phyloP scores from a whole-genome alignment of 2,113 vertebrate species.

The Ciconia boyciana region DNA sequence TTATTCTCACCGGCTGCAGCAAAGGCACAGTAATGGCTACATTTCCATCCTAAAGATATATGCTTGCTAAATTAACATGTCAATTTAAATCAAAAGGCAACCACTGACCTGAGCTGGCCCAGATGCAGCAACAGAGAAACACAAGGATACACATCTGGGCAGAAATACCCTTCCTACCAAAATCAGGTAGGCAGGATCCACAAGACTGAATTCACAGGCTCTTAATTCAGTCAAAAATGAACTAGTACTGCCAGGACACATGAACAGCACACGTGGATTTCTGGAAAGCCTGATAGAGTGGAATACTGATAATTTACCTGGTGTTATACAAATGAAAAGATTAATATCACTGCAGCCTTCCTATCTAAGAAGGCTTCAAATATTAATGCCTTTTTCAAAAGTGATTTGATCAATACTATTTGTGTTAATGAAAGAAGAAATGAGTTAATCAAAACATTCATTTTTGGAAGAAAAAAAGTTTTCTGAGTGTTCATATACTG shows the following conservation, averaged over 20 bases:
- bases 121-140: background rate
- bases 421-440: background rate
- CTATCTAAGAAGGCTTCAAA: background rate
- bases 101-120: background rate
- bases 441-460: conserved; percentile 10
- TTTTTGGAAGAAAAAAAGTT: background rate
- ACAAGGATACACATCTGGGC: background rate
- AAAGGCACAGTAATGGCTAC: background rate
- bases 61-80: background rate
- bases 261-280: background rate
- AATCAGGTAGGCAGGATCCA: background rate
- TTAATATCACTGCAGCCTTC: background rate
- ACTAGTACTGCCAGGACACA: background rate
- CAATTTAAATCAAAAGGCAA: background rate
- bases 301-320: background rate
- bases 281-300: background rate
- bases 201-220: background rate
- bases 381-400: background rate
- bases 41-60: background rate
- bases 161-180: background rate
- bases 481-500: background rate
- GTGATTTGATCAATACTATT: background rate
- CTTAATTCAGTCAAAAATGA: background rate
- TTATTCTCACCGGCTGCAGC: background rate
- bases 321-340: background rate